These are phyloP conservation scores for Dioctria linearis DNA, from an alignment of 2,888 invertebrate species.

Conservation along the genomic window DNA sequence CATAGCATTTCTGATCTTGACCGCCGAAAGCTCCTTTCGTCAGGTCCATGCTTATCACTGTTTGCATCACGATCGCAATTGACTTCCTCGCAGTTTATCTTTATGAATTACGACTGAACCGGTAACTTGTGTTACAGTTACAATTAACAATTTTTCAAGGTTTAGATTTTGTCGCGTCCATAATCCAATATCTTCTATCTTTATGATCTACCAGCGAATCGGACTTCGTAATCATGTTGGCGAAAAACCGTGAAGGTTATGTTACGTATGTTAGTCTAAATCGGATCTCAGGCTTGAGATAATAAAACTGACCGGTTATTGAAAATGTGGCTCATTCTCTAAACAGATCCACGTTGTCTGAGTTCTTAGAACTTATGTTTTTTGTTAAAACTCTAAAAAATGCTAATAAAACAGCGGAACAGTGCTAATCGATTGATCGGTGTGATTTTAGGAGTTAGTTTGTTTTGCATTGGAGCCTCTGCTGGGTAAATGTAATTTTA, in stretches of 20 bases:
- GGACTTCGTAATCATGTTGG: neutral
- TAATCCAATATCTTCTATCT: slow-evolving; percentile 20
- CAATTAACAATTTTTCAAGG: neutral
- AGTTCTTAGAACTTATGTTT: no score
- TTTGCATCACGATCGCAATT: neutral
- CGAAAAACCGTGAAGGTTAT: neutral
- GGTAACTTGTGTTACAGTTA: neutral
- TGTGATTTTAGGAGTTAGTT: neutral
- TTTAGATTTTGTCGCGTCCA: neutral
- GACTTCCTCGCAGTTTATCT: neutral
- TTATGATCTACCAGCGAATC: slow-evolving; percentile 17
- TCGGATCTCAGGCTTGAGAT: neutral
- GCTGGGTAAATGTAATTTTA: neutral
- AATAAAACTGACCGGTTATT: neutral
- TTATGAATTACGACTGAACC: neutral
- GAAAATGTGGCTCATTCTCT: neutral
- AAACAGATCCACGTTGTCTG: no score
- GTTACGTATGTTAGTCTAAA: neutral
- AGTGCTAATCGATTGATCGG: neutral
- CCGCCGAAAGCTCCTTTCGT: slow-evolving; percentile 1
- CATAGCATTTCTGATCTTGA: slow-evolving; percentile 29
- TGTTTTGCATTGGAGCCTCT: neutral
- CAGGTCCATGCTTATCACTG: neutral
- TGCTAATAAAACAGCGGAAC: neutral
- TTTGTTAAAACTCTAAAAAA: neutral